These are phyloP conservation scores for Pachypeltis micranthus DNA, from an alignment of 1,140 invertebrate species.

Conservation along the genomic window DNA sequence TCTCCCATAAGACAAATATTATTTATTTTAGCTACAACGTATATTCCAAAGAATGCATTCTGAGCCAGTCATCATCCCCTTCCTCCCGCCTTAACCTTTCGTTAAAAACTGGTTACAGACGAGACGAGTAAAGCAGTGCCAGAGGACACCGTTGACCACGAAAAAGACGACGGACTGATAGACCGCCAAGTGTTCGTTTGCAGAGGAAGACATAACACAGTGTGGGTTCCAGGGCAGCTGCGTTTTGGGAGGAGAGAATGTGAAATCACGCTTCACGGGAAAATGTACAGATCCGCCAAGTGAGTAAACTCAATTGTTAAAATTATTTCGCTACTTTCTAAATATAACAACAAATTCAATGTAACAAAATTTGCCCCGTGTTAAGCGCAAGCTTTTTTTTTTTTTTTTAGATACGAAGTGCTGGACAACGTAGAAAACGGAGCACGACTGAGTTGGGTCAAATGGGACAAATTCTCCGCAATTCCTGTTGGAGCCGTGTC, in stretches of 20 bases:
- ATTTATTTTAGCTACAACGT: too few species aligned
- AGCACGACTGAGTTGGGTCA: conserved; percentile 56
- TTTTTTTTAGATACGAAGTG: conserved; percentile 46
- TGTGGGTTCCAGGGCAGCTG: conserved; percentile 56
- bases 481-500: conserved; percentile 52
- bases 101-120: conserved; percentile 9
- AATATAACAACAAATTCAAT: not conserved
- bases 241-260: conserved; percentile 39
- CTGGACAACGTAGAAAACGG: conserved; percentile 62
- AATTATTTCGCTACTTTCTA: too few species aligned
- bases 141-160: conserved; percentile 9
- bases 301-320: too few species aligned
- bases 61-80: too few species aligned
- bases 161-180: not conserved
- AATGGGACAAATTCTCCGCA: conserved; percentile 51
- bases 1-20: too few species aligned
- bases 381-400: too few species aligned
- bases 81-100: conserved; percentile 2
- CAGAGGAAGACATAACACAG: conserved; percentile 50
- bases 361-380: not conserved
- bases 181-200: conserved; percentile 50
- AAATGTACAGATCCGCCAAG: conserved; percentile 35
- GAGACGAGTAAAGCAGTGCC: conserved; percentile 5
- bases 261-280: conserved; percentile 48
- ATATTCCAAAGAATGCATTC: too few species aligned